Base-by-base conservation (phyloP, 2,797 vertebrate species). In the Hydrolagus colliei region DNA sequence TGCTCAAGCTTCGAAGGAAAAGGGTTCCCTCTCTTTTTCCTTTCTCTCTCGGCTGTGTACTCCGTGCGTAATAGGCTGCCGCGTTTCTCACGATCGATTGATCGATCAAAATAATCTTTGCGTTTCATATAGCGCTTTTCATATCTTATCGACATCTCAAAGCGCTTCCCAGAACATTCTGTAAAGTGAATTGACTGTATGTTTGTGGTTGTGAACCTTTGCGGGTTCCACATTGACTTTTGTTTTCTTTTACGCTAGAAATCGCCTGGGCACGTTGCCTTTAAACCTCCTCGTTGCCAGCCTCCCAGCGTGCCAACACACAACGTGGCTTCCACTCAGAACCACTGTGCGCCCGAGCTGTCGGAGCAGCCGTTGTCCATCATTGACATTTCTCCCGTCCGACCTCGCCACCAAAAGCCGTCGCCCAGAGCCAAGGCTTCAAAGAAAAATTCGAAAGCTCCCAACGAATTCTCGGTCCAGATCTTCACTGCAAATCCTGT, bases 261-360 rank as follows among this genome's bases (percentile, higher is more conserved):
- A 87, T 91, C 92, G 68, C 94, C 91, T 8, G 92, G 93, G 52
- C 94, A 91, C 32, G 93, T 94, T 88, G 89, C 94, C 87, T 86
- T 93, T 87, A 96, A 95, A 89, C 93, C 93, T 0, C 92, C 95
- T 87, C 65, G 75, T 65, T 89, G 91, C 27, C 93, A 89, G 84
- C 86, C 90, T 35, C 52, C 2, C 27, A 87, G 86, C 73, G 85
- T 89, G 86, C 68, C 86, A 89, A 88, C 72, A 9, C 88, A 0
- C 10, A 87, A 16, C 27, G 12, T 35, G 86, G 52, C 10, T 82
- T 71, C 86, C 87, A 86, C 7, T 41, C 88, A 73, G 86, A 9
- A 85, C 0, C 86, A 85, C 85, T 86, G 86, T 0, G 86, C 52
- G 0, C 8, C 41, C 41, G 41, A 52, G 41, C 41, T 6, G 41